Conservation (phyloP, 2,888 invertebrate species). For the Lithodes maja region DNA sequence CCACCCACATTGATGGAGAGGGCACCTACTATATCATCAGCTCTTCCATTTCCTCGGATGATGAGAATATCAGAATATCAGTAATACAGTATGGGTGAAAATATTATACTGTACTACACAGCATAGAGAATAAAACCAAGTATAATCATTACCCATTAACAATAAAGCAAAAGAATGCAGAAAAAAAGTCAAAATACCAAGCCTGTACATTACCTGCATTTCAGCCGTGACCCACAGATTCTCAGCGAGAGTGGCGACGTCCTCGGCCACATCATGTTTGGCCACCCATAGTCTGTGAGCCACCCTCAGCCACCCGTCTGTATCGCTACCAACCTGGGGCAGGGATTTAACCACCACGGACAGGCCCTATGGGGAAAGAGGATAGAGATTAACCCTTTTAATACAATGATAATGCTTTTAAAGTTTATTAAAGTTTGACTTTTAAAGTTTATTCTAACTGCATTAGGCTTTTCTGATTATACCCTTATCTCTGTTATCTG, state of each 20-base stretch:
- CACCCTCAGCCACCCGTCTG: constrained; percentile 80
- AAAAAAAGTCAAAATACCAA: background rate
- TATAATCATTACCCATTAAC: background rate
- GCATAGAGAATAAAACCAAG: background rate
- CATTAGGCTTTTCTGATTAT: no score
- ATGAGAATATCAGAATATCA: no score
- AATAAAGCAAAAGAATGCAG: background rate
- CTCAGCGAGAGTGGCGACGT: constrained; percentile 81
- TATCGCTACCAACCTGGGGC: constrained; percentile 79
- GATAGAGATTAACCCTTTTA: background rate
- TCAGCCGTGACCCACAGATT: constrained; percentile 80
- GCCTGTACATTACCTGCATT: constrained; percentile 75
- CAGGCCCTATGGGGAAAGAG: constrained; percentile 77
- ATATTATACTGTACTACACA: no score
- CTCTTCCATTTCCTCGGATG: no score
- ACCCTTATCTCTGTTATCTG: no score
- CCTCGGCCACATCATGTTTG: constrained; percentile 85
- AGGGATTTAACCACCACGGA: constrained; percentile 80
- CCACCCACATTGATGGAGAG: no score
- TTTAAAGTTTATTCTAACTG: no score
- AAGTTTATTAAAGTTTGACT: no score
- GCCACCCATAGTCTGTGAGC: constrained; percentile 88
- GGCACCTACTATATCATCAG: no score
- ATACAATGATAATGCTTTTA: no score
- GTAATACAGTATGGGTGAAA: no score